Percentiles rank a stretch among this genome's conserved stretches.
These are phyloP conservation scores for Meghimatium bilineatum DNA, from an alignment of 2,888 invertebrate genomes.

Conservation along the genomic window DNA sequence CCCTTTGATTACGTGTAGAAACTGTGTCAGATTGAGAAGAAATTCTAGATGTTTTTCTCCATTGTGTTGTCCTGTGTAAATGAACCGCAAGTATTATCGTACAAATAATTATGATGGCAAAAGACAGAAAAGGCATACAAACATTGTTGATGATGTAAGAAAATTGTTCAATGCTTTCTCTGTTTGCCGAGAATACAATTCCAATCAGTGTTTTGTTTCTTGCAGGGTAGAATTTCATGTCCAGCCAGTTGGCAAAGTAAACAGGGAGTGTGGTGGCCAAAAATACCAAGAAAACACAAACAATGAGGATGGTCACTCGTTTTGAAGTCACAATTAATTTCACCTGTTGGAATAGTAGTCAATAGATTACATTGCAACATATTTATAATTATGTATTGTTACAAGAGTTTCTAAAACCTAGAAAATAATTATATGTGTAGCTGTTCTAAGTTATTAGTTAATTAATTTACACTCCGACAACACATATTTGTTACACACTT, in stretches of 20 bases:
- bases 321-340: background rate
- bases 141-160: background rate
- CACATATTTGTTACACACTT: too few relatives aligned
- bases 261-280: background rate
- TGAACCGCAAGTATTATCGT: background rate
- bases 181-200: background rate
- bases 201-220: constrained; percentile 14
- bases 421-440: too few relatives aligned
- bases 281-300: background rate
- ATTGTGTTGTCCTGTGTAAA: background rate
- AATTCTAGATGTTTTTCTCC: background rate
- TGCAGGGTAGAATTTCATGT: background rate
- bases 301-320: background rate
- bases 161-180: background rate
- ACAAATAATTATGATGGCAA: constrained; percentile 2
- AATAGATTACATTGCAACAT: too few relatives aligned
- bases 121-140: background rate
- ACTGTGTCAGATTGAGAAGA: background rate
- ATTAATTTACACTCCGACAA: too few relatives aligned
- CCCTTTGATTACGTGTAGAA: constrained; percentile 7
- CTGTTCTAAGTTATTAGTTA: too few relatives aligned
- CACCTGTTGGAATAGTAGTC: background rate
- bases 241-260: background rate
- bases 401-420: too few relatives aligned
- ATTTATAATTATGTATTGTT: too few relatives aligned